These are phyloP conservation scores for Nomada lathburiana DNA, from an alignment of 2,888 invertebrate species.

Conservation along the genomic window DNA sequence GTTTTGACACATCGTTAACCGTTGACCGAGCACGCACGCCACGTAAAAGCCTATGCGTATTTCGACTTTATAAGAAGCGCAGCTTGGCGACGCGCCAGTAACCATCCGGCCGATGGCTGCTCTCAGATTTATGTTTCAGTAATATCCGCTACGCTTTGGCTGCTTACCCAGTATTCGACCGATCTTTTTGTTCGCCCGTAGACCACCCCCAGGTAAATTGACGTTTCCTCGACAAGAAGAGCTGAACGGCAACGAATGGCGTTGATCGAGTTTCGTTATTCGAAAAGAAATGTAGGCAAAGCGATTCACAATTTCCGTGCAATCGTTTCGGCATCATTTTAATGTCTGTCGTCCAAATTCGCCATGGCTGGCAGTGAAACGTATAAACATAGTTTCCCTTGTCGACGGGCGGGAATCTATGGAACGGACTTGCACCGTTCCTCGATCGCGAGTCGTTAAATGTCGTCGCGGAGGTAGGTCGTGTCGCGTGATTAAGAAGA, in stretches of 20 bases:
- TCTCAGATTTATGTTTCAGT: constrained; percentile 67
- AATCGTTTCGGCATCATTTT: neutral
- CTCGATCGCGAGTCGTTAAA: constrained; percentile 51
- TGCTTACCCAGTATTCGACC: constrained; percentile 42
- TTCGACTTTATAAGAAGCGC: constrained; percentile 67
- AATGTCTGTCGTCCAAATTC: neutral
- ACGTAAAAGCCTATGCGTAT: constrained; percentile 63
- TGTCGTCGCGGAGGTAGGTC: constrained; percentile 50
- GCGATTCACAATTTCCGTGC: constrained; percentile 18
- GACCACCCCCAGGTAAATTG: constrained; percentile 41
- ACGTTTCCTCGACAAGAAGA: constrained; percentile 4
- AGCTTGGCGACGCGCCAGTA: constrained; percentile 61
- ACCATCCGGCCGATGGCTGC: constrained; percentile 64
- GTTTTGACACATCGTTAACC: constrained; percentile 73
- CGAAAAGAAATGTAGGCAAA: too few species aligned
- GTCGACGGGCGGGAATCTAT: constrained; percentile 19
- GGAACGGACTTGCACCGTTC: constrained; percentile 40
- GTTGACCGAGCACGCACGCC: constrained; percentile 66
- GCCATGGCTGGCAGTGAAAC: constrained; percentile 1
- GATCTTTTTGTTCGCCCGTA: constrained; percentile 34
- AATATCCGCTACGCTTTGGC: constrained; percentile 64
- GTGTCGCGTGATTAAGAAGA: constrained; percentile 49
- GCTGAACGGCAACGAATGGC: neutral
- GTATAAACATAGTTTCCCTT: constrained; percentile 23
- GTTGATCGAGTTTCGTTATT: neutral